Evolutionary conservation across 2,113 vertebrate genomes (phyloP).

Genomic region (Limanda limanda): DNA sequence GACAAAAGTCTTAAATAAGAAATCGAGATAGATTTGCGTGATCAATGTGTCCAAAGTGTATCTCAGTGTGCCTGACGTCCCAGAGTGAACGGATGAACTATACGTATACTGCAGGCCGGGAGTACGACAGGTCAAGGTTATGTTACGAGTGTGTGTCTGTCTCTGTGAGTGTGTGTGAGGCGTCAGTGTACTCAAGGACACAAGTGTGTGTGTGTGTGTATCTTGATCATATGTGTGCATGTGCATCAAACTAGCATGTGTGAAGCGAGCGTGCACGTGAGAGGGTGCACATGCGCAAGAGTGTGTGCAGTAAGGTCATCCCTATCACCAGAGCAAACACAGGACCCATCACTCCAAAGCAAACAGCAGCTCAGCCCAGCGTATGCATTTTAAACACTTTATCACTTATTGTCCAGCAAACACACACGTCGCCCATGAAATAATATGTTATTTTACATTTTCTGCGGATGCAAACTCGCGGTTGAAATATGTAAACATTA

Average conservation of each 20-base stretch:
- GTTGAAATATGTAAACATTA: conserved; percentile 43
- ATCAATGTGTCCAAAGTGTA: conserved; percentile 28
- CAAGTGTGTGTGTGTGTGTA: conserved; percentile 7
- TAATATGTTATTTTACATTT: conserved; percentile 63
- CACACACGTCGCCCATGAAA: conserved; percentile 41
- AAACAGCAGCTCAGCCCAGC: conserved; percentile 67
- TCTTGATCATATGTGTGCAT: conserved; percentile 2
- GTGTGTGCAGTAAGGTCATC: conserved; percentile 35
- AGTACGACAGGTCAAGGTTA: conserved; percentile 69
- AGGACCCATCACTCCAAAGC: conserved; percentile 66
- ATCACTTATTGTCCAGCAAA: conserved; percentile 54
- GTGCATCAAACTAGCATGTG: conserved; percentile 41
- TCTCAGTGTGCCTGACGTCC: conserved; percentile 26
- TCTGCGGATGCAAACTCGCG: conserved; percentile 23
- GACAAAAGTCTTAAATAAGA: neutral
- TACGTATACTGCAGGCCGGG: conserved; percentile 45
- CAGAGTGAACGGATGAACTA: conserved; percentile 54
- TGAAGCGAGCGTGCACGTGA: conserved; percentile 5
- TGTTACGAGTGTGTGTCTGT: conserved; percentile 50
- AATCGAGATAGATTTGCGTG: neutral
- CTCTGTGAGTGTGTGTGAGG: conserved; percentile 40
- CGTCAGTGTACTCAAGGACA: conserved; percentile 49
- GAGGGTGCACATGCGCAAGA: conserved; percentile 6
- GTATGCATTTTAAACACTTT: conserved; percentile 71
- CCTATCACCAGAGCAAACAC: conserved; percentile 71